Base-by-base conservation (phyloP, 2,797 vertebrate species). In the Glyptemys insculpta region DNA sequence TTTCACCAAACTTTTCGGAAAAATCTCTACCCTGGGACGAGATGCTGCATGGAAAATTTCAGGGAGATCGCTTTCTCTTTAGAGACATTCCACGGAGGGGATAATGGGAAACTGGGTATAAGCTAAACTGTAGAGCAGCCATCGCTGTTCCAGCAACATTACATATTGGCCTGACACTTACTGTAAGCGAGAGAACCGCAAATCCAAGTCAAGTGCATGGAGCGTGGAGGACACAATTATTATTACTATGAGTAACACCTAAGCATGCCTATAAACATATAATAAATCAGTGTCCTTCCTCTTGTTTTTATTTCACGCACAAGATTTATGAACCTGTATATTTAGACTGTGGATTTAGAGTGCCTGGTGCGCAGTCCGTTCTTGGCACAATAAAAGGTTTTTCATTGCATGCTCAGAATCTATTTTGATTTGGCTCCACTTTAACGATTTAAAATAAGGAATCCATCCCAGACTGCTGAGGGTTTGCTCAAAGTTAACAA, bases 311-410 rank as follows among this genome's bases (percentile, higher is more conserved):
- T 96, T 96, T 97, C 90, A 92, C 85, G 87, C 87, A 88, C 54
- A 97, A 96, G 94, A 97, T 97, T 96, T 96, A 97, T 96, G 95
- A 89, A 94, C 93, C 94, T 92, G 92, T 95, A 92, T 93, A 93
- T 96, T 97, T 94, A 96, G 92, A 78, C 34, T 89, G 85, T 93
- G 96, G 96, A 95, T 97, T 95, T 90, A 92, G 79, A 91, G 94
- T 83, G 34, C 80, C 89, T 95, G 96, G 85, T 87, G 59, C 6
- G 34, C 81, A 85, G 53, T 81, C 87, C 83, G 79, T 91, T 90
- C 94, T 91, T 96, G 95, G 97, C 95, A 96, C 90, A 86, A 2
- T 7, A 47, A 79, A 57, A 59, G 56, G 89, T 78, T n/a, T 91
- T 93, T 96, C 87, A 90, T 89, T 95, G 95, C 81, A 49, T 86